phyloP scores from a whole-genome alignment of 2,888 invertebrate genomes.

The Scaptomyza caliginosa region DNA sequence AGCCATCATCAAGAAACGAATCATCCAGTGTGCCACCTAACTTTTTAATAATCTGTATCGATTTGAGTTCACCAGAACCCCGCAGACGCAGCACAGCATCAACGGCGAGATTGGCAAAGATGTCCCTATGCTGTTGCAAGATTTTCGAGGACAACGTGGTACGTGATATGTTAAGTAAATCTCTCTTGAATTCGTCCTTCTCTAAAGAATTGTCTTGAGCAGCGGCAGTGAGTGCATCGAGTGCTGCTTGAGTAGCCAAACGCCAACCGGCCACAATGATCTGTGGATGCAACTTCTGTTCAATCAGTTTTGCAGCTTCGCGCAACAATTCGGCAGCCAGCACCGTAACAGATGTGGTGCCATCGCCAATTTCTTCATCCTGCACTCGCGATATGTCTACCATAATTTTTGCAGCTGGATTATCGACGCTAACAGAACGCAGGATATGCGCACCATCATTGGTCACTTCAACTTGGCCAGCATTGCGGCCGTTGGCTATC shows the following conservation, averaged over 20 bases:
- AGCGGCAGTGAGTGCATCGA: constrained; percentile 90
- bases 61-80: constrained; percentile 96
- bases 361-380: constrained; percentile 99
- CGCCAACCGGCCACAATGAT: constrained; percentile 98
- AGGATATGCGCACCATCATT: constrained; percentile 99
- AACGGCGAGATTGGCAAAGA: constrained; percentile 97
- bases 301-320: constrained; percentile 97
- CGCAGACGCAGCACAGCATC: constrained; percentile 98
- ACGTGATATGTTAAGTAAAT: constrained; percentile 97
- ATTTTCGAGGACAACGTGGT: constrained; percentile 99
- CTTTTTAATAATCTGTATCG: constrained; percentile 99
- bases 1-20: constrained; percentile 97
- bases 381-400: constrained; percentile 99
- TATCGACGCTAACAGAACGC: constrained; percentile 97
- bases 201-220: constrained; percentile 93
- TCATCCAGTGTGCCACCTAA: constrained; percentile 96
- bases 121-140: constrained; percentile 97
- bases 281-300: constrained; percentile 98
- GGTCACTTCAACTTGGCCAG: constrained; percentile 96
- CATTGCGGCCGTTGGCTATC: constrained; percentile 91
- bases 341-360: constrained; percentile 99
- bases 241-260: constrained; percentile 92
- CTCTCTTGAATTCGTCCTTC: constrained; percentile 91
- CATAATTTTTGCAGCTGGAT: constrained; percentile 99
- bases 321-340: constrained; percentile 95